Percentiles rank a stretch among this genome's conserved stretches.
These are phyloP conservation scores for Phorcus lineatus DNA, from an alignment of 2,888 invertebrate species.

Conservation along the genomic window DNA sequence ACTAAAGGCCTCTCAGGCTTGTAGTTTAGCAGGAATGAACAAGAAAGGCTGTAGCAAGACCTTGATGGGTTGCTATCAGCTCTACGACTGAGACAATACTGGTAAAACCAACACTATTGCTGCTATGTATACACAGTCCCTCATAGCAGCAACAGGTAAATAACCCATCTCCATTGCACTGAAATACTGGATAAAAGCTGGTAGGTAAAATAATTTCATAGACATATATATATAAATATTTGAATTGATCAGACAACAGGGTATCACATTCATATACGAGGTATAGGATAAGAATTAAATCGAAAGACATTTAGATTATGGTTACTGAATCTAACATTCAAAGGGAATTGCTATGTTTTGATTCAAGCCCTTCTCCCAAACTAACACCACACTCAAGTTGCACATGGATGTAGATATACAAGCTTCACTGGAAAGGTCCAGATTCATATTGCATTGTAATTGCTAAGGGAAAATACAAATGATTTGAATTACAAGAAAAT, in stretches of 20 bases:
- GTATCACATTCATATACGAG: conserved; percentile 21
- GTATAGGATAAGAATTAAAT: conserved; percentile 15
- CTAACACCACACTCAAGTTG: neutral
- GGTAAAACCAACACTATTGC: too few species aligned
- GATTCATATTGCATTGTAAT: too few species aligned
- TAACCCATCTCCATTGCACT: neutral
- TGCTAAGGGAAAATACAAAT: too few species aligned
- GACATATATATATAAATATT: conserved; percentile 19
- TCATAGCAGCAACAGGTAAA: too few species aligned
- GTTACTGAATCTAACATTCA: neutral
- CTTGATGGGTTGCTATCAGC: too few species aligned
- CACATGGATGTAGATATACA: neutral
- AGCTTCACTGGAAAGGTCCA: too few species aligned
- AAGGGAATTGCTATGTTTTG: neutral
- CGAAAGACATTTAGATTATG: conserved; percentile 15
- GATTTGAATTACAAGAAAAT: too few species aligned
- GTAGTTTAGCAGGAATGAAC: too few species aligned
- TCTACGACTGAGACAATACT: too few species aligned
- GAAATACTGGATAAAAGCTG: conserved; percentile 8
- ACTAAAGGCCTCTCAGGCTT: too few species aligned
- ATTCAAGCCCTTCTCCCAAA: neutral
- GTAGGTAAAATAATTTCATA: conserved; percentile 21
- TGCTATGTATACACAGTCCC: too few species aligned
- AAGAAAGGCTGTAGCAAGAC: too few species aligned
- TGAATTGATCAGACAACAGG: conserved; percentile 15